Conservation (phyloP, 2,113 vertebrate species). For the Hippocampus mohnikei region DNA sequence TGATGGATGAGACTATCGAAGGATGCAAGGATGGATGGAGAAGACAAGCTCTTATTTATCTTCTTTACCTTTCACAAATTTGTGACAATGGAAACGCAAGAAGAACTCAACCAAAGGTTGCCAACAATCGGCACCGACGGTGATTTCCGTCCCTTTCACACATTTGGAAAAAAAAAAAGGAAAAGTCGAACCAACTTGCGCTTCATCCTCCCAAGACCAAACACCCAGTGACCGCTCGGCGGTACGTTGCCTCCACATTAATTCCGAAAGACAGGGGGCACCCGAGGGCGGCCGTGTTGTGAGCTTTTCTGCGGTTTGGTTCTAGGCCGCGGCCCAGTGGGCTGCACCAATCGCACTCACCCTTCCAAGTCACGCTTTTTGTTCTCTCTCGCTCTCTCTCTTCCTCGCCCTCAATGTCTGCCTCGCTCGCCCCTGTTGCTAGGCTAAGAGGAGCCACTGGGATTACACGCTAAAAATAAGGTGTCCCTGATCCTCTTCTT, state of each 20-base stretch:
- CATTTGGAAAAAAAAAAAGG: background rate
- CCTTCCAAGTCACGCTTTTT: constrained; percentile 47
- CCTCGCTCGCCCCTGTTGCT: constrained; percentile 66
- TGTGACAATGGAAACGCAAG: background rate
- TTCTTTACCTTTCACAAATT: background rate
- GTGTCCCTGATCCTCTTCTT: constrained; percentile 73
- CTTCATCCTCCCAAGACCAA: background rate
- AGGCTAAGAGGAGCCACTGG: constrained; percentile 68
- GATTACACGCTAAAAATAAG: constrained; percentile 78
- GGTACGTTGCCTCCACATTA: background rate
- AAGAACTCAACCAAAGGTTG: background rate
- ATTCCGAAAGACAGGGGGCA: background rate
- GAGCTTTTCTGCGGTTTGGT: constrained; percentile 16
- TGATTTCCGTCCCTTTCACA: background rate
- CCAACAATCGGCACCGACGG: background rate
- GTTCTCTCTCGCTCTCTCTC: constrained; percentile 26
- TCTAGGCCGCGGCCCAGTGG: constrained; percentile 58
- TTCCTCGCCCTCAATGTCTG: constrained; percentile 34
- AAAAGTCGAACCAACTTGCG: background rate
- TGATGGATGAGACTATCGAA: too few relatives aligned
- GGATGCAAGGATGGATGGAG: background rate
- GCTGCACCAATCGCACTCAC: constrained; percentile 45
- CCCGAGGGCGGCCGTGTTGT: background rate
- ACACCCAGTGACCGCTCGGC: background rate
- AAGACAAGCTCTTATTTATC: background rate